Percentiles rank a stretch among this genome's conserved stretches.
Evolutionary conservation across 2,888 invertebrate genomes (phyloP).

Genomic region (Drosophila setosimentum): DNA sequence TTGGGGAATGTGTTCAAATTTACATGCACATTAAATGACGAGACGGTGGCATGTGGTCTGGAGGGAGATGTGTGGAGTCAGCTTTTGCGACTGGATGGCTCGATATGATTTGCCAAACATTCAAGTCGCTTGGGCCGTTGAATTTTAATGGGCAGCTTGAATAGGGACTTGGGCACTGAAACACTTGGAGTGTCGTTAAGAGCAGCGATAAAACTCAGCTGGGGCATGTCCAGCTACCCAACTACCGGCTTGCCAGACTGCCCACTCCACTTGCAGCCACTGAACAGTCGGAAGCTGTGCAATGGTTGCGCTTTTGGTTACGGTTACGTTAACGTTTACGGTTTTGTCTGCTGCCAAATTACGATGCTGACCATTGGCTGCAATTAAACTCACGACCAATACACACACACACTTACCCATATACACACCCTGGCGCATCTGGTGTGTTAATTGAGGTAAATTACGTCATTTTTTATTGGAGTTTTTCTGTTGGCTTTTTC

Average conservation of each 20-base stretch:
- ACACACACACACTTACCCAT: slow-evolving; percentile 12
- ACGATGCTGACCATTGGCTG: slow-evolving; percentile 73
- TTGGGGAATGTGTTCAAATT: slow-evolving; percentile 56
- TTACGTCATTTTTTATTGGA: slow-evolving; percentile 68
- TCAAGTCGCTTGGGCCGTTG: slow-evolving; percentile 48
- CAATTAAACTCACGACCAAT: slow-evolving; percentile 65
- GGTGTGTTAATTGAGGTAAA: slow-evolving; percentile 81
- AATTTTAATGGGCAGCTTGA: slow-evolving; percentile 41
- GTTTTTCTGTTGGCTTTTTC: slow-evolving; percentile 5
- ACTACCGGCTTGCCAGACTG: not conserved
- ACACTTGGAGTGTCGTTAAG: slow-evolving; percentile 77
- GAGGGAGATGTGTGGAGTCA: not conserved
- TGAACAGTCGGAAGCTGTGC: slow-evolving; percentile 36
- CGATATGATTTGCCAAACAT: slow-evolving; percentile 56
- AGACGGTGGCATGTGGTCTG: slow-evolving; percentile 19
- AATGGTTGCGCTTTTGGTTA: slow-evolving; percentile 47
- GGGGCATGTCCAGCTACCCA: slow-evolving; percentile 31
- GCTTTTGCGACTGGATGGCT: slow-evolving; percentile 18
- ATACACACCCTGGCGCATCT: slow-evolving; percentile 35
- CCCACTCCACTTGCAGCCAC: slow-evolving; percentile 3
- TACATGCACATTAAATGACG: slow-evolving; percentile 76
- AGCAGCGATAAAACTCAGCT: slow-evolving; percentile 75
- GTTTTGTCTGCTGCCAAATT: slow-evolving; percentile 65
- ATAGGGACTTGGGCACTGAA: slow-evolving; percentile 16
- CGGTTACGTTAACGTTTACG: slow-evolving; percentile 58